Conservation (phyloP, 2,797 vertebrate genomes). For the Pangasius sanitwongsei region DNA sequence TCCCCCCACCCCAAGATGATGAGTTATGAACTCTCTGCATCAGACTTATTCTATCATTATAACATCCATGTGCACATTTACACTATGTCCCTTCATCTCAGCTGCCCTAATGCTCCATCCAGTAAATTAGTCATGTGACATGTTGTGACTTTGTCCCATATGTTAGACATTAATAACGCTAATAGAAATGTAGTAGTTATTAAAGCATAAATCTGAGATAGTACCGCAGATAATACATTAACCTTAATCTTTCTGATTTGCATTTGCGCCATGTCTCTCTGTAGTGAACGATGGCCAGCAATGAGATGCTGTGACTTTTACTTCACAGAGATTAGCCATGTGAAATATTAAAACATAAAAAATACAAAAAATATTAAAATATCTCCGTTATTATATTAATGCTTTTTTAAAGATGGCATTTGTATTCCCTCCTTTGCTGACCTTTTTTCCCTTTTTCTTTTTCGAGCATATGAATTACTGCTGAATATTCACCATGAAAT, state of each 20-base stretch:
- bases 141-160: slow-evolving; percentile 56
- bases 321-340: slow-evolving; percentile 61
- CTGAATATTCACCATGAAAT: slow-evolving; percentile 9
- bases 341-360: slow-evolving; percentile 73
- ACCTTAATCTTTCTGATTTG: slow-evolving; percentile 63
- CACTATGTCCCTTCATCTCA: slow-evolving; percentile 10
- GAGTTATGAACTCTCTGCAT: neutral
- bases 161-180: slow-evolving; percentile 67
- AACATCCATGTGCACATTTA: slow-evolving; percentile 12
- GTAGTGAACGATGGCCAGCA: slow-evolving; percentile 58
- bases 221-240: slow-evolving; percentile 68
- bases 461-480: slow-evolving; percentile 4
- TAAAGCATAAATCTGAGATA: slow-evolving; percentile 66
- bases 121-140: slow-evolving; percentile 57
- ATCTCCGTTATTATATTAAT: slow-evolving; percentile 82
- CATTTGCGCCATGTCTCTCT: slow-evolving; percentile 53
- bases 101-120: slow-evolving; percentile 15
- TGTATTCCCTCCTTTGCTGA: slow-evolving; percentile 69
- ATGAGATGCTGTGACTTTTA: slow-evolving; percentile 64
- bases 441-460: neutral
- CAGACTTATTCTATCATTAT: slow-evolving; percentile 22
- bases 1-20: neutral
- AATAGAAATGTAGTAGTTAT: slow-evolving; percentile 64
- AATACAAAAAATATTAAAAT: slow-evolving; percentile 70
- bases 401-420: slow-evolving; percentile 80